Evolutionary conservation across 2,888 invertebrate genomes (phyloP).

Genomic region (Caenorhabditis virilis): DNA sequence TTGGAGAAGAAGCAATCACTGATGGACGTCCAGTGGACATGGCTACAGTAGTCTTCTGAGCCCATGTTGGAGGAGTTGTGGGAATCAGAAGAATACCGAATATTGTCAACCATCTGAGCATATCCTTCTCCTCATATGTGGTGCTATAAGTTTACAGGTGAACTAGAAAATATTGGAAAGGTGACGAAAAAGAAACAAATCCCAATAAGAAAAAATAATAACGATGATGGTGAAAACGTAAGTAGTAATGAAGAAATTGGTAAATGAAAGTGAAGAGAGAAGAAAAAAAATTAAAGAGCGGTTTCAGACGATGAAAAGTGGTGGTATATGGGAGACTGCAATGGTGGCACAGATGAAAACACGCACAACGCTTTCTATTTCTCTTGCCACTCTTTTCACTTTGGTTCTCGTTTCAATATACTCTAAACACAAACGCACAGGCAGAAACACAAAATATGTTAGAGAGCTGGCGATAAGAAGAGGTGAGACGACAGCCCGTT

Average conservation of each 20-base stretch:
- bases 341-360: slow-evolving; percentile 23
- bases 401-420: neutral
- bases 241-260: slow-evolving; percentile 1
- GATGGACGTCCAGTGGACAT: neutral
- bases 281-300: neutral
- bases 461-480: slow-evolving; percentile 11
- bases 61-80: neutral
- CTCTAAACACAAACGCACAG: slow-evolving; percentile 1
- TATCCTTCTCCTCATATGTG: slow-evolving; percentile 24
- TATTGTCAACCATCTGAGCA: slow-evolving; percentile 35
- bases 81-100: slow-evolving; percentile 2
- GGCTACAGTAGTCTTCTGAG: neutral
- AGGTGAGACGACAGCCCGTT: slow-evolving; percentile 15
- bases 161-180: no score
- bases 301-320: neutral
- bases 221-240: slow-evolving; percentile 9
- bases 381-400: slow-evolving; percentile 3
- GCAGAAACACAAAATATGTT: slow-evolving; percentile 16
- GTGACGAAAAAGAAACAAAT: slow-evolving; percentile 11
- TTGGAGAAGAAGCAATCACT: neutral
- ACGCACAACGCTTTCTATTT: slow-evolving; percentile 15
- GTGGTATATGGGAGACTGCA: slow-evolving; percentile 3
- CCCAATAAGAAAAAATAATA: slow-evolving; percentile 8
- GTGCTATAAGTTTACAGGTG: no score
- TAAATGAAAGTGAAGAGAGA: neutral